Percentiles rank a stretch among this genome's conserved stretches.
These are phyloP conservation scores for Nesospiza acunhae DNA, from an alignment of 2,113 vertebrate species.

Conservation along the genomic window DNA sequence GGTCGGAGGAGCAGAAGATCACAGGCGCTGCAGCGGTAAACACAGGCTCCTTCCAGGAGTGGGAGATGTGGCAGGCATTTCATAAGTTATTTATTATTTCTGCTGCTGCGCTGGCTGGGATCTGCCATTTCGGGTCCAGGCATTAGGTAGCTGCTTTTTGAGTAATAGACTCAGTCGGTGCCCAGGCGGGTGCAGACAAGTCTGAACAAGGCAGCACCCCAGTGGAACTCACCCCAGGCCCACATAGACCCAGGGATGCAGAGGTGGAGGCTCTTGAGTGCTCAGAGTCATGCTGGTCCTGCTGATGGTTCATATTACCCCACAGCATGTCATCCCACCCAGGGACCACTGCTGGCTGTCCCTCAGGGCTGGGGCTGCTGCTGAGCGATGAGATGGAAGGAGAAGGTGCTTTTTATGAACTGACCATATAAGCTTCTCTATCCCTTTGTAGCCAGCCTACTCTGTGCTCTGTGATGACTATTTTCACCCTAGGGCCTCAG, in stretches of 20 bases:
- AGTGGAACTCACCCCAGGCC: background rate
- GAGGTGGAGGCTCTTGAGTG: background rate
- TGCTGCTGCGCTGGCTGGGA: background rate
- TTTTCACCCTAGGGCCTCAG: background rate
- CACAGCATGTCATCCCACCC: rapidly evolving
- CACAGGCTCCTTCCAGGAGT: background rate
- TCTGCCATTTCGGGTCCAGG: background rate
- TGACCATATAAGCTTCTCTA: background rate
- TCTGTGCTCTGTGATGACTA: background rate
- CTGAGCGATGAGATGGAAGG: background rate
- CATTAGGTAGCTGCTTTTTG: background rate
- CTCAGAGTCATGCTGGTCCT: background rate
- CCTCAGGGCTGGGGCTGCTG: background rate
- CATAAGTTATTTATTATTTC: conserved; percentile 33
- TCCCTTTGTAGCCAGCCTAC: background rate
- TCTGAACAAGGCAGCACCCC: background rate
- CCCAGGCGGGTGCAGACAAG: background rate
- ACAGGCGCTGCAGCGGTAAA: background rate
- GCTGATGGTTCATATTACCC: background rate
- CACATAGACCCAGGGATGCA: background rate
- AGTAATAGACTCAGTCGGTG: background rate
- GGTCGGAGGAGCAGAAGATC: background rate
- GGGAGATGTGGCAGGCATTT: background rate
- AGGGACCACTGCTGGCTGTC: background rate
- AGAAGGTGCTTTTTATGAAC: background rate